Conservation (phyloP, 1,140 invertebrate species). For the Eulimnadia texana region DNA sequence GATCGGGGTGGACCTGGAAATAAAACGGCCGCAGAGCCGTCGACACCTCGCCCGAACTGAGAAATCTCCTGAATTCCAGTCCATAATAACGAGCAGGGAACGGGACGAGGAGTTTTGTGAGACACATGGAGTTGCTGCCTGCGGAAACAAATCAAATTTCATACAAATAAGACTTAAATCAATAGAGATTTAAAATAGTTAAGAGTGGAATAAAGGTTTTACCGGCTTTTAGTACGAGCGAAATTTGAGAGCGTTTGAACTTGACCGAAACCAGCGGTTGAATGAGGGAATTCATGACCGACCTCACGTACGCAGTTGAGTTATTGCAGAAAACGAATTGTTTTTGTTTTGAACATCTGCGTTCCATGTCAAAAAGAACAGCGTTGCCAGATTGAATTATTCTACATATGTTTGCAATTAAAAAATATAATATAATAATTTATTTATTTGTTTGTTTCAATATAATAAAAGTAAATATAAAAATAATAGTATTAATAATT, state of each 20-base stretch:
- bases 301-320: neutral
- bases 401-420: neutral
- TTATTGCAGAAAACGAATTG: too few relatives aligned
- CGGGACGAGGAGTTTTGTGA: neutral
- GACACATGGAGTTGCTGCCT: neutral
- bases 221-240: neutral
- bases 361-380: neutral
- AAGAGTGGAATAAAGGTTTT: too few relatives aligned
- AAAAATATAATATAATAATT: neutral
- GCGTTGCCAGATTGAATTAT: neutral
- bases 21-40: conserved; percentile 83
- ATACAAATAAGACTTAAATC: too few relatives aligned
- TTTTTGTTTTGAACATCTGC: too few relatives aligned
- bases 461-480: neutral
- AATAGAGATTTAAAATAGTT: too few relatives aligned
- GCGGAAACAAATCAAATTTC: too few relatives aligned
- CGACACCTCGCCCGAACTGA: conserved; percentile 64
- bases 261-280: neutral
- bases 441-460: neutral
- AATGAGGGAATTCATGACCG: neutral
- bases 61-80: conserved; percentile 17
- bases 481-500: too few relatives aligned
- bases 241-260: neutral
- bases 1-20: conserved; percentile 86
- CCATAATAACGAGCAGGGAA: neutral